Conservation (phyloP, 2,113 vertebrate species). For the Cricetomys ansorgei region DNA sequence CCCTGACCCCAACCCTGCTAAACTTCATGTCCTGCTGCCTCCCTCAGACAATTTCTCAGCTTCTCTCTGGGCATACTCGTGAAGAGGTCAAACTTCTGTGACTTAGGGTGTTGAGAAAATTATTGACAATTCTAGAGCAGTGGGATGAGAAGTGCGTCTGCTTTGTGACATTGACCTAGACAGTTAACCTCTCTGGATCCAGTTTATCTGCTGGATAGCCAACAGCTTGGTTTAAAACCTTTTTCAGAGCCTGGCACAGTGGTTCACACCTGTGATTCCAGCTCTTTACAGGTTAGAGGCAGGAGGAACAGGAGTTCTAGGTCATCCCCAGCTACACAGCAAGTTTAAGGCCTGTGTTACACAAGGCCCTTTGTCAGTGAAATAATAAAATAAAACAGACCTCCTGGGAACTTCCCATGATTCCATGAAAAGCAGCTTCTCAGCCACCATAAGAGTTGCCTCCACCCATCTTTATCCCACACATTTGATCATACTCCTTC, state of each 20-base stretch:
- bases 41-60: too few species aligned
- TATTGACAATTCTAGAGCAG: neutral
- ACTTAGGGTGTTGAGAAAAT: neutral
- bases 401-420: neutral
- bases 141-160: too few species aligned
- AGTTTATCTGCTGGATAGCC: neutral
- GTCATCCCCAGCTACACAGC: neutral
- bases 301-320: neutral
- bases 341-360: neutral
- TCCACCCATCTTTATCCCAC: neutral
- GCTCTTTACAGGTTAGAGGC: neutral
- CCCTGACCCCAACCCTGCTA: neutral
- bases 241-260: neutral
- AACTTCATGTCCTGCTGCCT: too few species aligned
- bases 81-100: too few species aligned
- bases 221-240: neutral
- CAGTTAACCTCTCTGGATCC: neutral
- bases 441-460: neutral
- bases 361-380: neutral
- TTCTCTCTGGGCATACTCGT: too few species aligned
- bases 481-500: neutral
- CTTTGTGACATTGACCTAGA: neutral
- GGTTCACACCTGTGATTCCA: neutral
- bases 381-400: neutral
- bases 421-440: neutral